Conservation (phyloP, 2,888 invertebrate genomes). For the Phasia obesa region DNA sequence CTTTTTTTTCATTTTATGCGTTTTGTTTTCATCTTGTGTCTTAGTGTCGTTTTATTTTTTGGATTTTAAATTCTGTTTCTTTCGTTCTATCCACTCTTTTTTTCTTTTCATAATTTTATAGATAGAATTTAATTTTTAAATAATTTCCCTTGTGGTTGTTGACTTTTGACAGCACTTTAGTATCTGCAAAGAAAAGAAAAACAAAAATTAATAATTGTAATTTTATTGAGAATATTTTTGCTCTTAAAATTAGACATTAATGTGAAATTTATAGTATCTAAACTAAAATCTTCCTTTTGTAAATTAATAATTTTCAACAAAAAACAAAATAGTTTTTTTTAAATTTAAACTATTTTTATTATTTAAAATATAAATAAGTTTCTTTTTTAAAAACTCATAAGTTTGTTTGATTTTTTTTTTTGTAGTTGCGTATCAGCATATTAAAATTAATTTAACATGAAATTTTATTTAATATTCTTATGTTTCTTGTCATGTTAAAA, state of each 20-base stretch:
- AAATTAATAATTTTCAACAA: no score
- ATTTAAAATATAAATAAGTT: no score
- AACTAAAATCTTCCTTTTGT: neutral
- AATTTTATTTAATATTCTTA: no score
- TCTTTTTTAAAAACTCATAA: no score
- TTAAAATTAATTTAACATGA: no score
- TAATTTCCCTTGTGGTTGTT: neutral
- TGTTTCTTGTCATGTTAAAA: no score
- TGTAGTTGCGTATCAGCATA: no score
- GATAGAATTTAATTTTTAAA: neutral
- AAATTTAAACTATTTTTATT: no score
- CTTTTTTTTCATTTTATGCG: conserved; percentile 29
- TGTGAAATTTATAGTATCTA: neutral
- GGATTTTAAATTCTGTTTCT: neutral
- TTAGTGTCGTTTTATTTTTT: neutral
- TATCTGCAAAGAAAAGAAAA: conserved; percentile 23
- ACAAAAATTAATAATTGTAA: neutral
- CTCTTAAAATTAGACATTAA: neutral
- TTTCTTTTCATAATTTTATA: no score
- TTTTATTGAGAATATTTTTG: neutral
- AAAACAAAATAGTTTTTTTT: no score
- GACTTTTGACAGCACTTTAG: neutral
- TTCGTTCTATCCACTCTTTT: neutral
- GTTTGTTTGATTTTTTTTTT: no score
- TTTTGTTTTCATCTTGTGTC: conserved; percentile 5